These are phyloP conservation scores for Lagenorhynchus albirostris DNA, from an alignment of 2,113 vertebrate species.

Conservation along the genomic window DNA sequence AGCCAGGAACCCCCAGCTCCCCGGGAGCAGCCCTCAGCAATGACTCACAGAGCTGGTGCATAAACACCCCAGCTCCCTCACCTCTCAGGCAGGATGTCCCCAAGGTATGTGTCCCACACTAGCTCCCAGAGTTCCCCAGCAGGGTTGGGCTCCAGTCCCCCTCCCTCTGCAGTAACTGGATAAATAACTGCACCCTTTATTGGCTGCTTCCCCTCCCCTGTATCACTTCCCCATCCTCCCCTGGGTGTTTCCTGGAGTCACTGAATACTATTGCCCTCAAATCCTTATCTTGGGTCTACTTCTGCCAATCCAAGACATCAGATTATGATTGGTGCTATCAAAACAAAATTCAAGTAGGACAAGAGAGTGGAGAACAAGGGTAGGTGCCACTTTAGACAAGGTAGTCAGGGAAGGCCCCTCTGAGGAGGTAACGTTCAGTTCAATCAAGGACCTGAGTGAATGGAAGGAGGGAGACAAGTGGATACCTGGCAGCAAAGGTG, in stretches of 20 bases:
- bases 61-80: background rate
- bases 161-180: background rate
- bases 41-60: background rate
- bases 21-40: background rate
- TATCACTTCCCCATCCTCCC: background rate
- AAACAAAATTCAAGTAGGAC: background rate
- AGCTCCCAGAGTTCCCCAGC: background rate
- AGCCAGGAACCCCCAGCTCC: background rate
- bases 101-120: accelerated
- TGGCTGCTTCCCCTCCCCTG: background rate
- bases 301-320: background rate
- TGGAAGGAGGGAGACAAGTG: background rate
- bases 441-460: background rate
- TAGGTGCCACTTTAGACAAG: background rate
- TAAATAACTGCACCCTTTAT: background rate
- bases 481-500: background rate
- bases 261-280: background rate
- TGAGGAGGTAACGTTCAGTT: background rate
- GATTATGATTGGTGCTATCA: background rate
- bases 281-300: background rate
- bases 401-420: background rate
- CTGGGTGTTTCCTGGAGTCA: background rate
- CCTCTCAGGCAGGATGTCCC: background rate
- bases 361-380: background rate
- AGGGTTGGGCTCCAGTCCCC: background rate